phyloP scores from a whole-genome alignment of 2,113 vertebrate species.

The Emydocephalus ijimae region DNA sequence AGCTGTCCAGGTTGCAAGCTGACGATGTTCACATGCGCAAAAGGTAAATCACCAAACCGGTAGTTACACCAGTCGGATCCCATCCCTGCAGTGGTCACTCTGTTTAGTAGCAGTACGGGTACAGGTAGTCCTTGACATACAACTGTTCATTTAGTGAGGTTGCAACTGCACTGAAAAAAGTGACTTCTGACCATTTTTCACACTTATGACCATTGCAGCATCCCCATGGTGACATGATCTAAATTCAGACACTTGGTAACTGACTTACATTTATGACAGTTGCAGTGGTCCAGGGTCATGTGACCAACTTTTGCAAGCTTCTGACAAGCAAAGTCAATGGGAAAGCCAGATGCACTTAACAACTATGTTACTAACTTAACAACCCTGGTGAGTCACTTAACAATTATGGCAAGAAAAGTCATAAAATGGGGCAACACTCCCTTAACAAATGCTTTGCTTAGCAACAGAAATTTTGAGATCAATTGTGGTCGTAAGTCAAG shows the following conservation, averaged over 20 bases:
- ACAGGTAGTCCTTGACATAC: neutral
- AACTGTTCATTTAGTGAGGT: neutral
- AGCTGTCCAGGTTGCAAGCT: too few species aligned
- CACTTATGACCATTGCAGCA: neutral
- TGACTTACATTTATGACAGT: neutral
- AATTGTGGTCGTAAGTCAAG: neutral
- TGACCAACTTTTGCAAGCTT: neutral
- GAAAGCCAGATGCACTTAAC: neutral
- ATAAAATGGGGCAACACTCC: neutral
- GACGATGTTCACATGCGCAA: too few species aligned
- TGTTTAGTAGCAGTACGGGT: neutral
- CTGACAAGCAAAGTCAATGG: neutral
- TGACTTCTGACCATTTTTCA: neutral
- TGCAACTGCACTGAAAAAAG: neutral
- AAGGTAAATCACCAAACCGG: too few species aligned
- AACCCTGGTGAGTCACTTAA: too few species aligned
- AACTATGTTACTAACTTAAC: neutral
- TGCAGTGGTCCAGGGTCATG: neutral
- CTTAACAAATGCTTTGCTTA: neutral
- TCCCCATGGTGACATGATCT: neutral
- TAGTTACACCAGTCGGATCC: too few species aligned
- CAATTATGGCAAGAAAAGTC: neutral
- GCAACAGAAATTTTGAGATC: neutral
- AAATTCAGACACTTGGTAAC: neutral
- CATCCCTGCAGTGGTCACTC: neutral